Evolutionary conservation across 1,140 invertebrate genomes (phyloP).

Genomic region (Saccostrea glomerata): DNA sequence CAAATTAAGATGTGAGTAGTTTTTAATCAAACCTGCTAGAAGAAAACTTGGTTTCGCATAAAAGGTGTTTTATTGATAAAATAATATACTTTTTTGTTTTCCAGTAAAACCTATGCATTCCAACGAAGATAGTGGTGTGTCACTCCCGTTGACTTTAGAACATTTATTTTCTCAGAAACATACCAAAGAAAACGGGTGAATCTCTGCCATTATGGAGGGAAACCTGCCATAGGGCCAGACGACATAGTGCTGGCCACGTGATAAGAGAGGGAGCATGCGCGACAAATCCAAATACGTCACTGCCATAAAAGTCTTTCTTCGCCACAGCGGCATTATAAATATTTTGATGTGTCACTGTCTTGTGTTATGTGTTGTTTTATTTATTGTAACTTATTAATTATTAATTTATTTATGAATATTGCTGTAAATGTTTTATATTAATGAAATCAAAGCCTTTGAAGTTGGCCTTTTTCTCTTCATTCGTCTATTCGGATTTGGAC

Average conservation of each 20-base stretch:
- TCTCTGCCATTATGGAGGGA: background rate
- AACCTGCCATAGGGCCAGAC: constrained; percentile 15
- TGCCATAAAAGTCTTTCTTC: constrained; percentile 20
- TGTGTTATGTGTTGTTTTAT: constrained; percentile 14
- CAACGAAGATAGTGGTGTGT: background rate
- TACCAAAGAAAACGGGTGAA: constrained; percentile 14
- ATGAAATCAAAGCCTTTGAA: background rate
- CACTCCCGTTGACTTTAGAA: background rate
- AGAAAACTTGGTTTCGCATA: background rate
- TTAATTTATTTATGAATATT: constrained; percentile 24
- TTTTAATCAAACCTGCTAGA: background rate
- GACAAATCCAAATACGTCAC: constrained; percentile 14
- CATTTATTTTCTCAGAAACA: constrained; percentile 25
- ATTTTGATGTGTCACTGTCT: background rate
- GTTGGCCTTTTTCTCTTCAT: background rate
- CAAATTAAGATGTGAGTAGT: constrained; percentile 10
- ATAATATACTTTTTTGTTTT: background rate
- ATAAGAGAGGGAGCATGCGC: background rate
- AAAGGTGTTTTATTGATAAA: background rate
- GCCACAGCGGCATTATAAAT: background rate
- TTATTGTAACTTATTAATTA: constrained; percentile 35
- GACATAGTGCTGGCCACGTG: background rate
- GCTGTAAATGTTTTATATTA: background rate
- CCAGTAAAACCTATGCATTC: constrained; percentile 9
- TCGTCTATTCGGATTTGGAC: no score